Conservation (phyloP, 2,113 vertebrate genomes). For the Tragelaphus scriptus region DNA sequence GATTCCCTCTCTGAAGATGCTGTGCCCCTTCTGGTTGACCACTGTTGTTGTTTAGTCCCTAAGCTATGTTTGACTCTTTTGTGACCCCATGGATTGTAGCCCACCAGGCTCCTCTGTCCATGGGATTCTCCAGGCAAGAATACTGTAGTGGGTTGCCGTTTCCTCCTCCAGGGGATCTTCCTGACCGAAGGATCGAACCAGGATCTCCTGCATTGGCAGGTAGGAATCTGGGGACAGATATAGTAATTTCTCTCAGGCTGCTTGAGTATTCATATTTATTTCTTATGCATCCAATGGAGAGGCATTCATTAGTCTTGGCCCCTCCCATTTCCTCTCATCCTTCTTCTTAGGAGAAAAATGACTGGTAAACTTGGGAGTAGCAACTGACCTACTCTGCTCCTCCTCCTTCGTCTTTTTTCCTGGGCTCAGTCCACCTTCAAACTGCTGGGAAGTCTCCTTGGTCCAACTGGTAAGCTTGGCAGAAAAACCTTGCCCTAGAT, state of each 20-base stretch:
- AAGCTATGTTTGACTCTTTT: neutral
- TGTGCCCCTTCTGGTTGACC: neutral
- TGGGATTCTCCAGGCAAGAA: neutral
- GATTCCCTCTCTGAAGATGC: too few relatives aligned
- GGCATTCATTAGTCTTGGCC: neutral
- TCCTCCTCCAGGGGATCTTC: neutral
- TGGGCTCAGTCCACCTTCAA: neutral
- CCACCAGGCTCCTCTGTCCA: neutral
- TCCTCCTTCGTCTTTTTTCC: neutral
- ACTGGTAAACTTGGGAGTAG: neutral
- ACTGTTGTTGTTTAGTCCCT: neutral
- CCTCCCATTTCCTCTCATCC: neutral
- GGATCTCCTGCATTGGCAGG: neutral
- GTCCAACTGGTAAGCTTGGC: neutral
- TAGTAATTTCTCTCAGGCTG: neutral
- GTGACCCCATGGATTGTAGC: neutral
- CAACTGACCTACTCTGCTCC: neutral
- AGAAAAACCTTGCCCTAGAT: neutral
- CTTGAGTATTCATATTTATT: neutral
- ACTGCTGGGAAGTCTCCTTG: neutral
- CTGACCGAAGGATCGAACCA: neutral
- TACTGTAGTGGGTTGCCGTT: neutral
- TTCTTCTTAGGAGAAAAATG: neutral
- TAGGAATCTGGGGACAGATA: neutral
- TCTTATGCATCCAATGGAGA: neutral